Conservation (phyloP, 2,113 vertebrate genomes). For the Deroptyus accipitrinus region DNA sequence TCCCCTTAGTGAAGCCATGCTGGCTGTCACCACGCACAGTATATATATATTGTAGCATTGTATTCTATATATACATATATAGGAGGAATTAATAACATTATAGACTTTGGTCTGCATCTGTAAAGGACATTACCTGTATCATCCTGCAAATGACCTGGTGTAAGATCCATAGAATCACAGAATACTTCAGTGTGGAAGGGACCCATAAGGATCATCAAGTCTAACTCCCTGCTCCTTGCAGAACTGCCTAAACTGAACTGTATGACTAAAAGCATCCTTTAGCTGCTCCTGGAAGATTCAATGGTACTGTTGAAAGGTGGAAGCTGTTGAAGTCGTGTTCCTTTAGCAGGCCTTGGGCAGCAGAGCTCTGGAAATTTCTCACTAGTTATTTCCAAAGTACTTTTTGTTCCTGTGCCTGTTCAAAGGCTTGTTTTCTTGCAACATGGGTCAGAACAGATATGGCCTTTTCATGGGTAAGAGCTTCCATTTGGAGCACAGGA, state of each 20-base stretch:
- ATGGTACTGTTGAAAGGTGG: not conserved
- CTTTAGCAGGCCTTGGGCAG: not conserved
- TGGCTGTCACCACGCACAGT: not conserved
- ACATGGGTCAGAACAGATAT: not conserved
- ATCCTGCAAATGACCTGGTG: not conserved
- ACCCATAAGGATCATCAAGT: not conserved
- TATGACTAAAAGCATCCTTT: not conserved
- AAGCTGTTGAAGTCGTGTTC: accelerated
- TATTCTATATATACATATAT: not conserved
- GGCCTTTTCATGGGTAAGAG: not conserved
- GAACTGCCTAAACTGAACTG: not conserved
- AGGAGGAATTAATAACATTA: not conserved
- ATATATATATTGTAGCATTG: not conserved
- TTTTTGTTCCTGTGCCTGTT: not conserved
- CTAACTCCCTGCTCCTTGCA: not conserved
- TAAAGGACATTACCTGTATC: not conserved
- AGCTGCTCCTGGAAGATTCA: not conserved
- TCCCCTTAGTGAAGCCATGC: too few relatives aligned
- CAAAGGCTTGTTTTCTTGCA: not conserved
- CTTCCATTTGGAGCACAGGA: not conserved
- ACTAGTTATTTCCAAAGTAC: not conserved
- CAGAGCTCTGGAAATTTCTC: not conserved
- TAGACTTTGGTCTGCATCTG: not conserved
- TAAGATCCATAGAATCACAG: not conserved
- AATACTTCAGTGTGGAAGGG: not conserved